Base-by-base conservation (phyloP, 2,888 invertebrate species). In the Xylophagus ater region DNA sequence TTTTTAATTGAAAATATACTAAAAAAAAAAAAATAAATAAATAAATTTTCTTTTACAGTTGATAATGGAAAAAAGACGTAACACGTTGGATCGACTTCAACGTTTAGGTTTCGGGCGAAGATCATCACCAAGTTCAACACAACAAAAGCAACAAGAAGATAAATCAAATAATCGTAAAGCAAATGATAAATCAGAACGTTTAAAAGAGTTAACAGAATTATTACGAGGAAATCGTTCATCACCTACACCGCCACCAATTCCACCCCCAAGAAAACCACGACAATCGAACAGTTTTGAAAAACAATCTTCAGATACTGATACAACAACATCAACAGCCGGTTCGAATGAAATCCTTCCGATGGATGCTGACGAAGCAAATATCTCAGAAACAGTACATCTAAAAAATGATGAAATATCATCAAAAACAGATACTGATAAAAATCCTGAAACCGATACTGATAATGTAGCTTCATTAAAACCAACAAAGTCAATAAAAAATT, bases 31-130 rank as follows among this genome's bases (percentile, higher is more conserved):
- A 21, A 21, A 21, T 21, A 5, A 7, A 21, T 6, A 17, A 15
- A 9, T 6, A 29, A 29, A 21, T 21, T 30, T 47, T 28, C 41
- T 12, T 32, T 49, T 51, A 17, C 44, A 62, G 64, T 47, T 51
- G 43, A 57, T 51, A 49, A 65, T 65, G 65, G 65, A 65, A 44
- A 64, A 60, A 52, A 58, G 59, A 45, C 58, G 60, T 47, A 76
- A 78, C 74, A 80, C 80, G 62, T 79, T 84, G 78, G 85, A 85
- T 71, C 81, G 84, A 53, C 71, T 84, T 66, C 81, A 81, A 60
- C 81, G 78, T 66, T 73, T 79, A 64, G 79, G 82, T 62, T 78
- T 81, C 70, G 80, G 74, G 54, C 63, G 61, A 39, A 58, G 56
- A 47, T 57, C 61, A 40, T 54, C 59, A 20, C 49, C 58, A 14